phyloP scores from a whole-genome alignment of 1,140 invertebrate species.

The Drosophila nikananu region DNA sequence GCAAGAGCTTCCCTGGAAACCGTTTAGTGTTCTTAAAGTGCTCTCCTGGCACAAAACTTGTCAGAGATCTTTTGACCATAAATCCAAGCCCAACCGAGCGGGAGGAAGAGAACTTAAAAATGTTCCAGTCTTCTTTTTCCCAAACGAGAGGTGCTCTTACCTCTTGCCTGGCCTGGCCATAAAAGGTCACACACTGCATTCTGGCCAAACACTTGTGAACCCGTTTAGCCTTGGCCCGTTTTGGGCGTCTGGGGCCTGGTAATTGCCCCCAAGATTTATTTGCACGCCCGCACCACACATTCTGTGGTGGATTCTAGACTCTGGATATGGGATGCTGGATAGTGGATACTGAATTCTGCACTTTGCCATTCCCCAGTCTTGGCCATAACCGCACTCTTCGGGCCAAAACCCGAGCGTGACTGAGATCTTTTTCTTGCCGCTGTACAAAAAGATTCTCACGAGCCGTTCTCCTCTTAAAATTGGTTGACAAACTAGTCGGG shows the following conservation, averaged over 20 bases:
- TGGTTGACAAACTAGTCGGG: slow-evolving; percentile 75
- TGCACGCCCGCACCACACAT: slow-evolving; percentile 64
- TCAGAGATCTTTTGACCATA: slow-evolving; percentile 60
- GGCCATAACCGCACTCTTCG: slow-evolving; percentile 35
- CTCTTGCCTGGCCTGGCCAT: slow-evolving; percentile 34
- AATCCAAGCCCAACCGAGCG: slow-evolving; percentile 42
- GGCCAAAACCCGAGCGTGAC: slow-evolving; percentile 73
- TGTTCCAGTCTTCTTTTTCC: slow-evolving; percentile 35
- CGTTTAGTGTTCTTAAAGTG: slow-evolving; percentile 68
- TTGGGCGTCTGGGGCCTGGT: slow-evolving; percentile 54
- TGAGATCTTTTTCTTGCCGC: slow-evolving; percentile 47
- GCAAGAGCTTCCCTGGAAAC: slow-evolving; percentile 50
- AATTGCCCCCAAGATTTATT: slow-evolving; percentile 80
- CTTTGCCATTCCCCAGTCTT: slow-evolving; percentile 41
- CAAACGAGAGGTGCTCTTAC: slow-evolving; percentile 16
- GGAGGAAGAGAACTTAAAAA: slow-evolving; percentile 63
- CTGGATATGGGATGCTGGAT: slow-evolving; percentile 2
- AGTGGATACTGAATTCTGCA: slow-evolving; percentile 4
- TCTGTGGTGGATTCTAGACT: slow-evolving; percentile 8
- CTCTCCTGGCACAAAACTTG: slow-evolving; percentile 50
- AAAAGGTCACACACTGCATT: slow-evolving; percentile 63
- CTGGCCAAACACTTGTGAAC: slow-evolving; percentile 61
- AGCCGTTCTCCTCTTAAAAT: slow-evolving; percentile 64
- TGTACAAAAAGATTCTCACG: slow-evolving; percentile 73
- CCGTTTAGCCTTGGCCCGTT: slow-evolving; percentile 66